Evolutionary conservation across 2,113 vertebrate species (phyloP).

Genomic region (Protomyctophum bolini): DNA sequence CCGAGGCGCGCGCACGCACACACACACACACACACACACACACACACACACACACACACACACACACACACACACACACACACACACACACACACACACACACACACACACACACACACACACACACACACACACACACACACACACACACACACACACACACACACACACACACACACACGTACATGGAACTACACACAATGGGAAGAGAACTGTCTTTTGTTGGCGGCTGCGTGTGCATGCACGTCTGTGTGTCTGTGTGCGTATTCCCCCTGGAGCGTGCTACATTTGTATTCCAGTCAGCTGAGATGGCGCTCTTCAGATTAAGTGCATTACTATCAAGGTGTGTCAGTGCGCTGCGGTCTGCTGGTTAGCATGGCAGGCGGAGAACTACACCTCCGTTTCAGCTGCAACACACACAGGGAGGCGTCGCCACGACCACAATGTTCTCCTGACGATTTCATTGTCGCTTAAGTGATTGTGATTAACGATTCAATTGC

Average conservation of each 20-base stretch:
- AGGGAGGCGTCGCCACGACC: too few species aligned
- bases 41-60: slow-evolving; percentile 10
- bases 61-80: not conserved
- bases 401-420: too few species aligned
- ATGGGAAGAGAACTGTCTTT: slow-evolving; percentile 30
- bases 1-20: slow-evolving; percentile 11
- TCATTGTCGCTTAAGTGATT: too few species aligned
- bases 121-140: not conserved
- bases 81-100: slow-evolving; percentile 7
- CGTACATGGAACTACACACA: not conserved
- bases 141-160: slow-evolving; percentile 12
- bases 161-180: not conserved
- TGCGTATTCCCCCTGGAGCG: slow-evolving; percentile 30
- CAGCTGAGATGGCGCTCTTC: slow-evolving; percentile 3
- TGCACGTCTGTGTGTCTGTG: too few species aligned
- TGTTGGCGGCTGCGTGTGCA: slow-evolving; percentile 20
- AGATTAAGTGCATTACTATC: slow-evolving; percentile 41
- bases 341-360: slow-evolving; percentile 15
- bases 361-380: not conserved
- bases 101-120: not conserved
- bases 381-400: not conserved
- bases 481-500: too few species aligned
- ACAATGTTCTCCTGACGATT: too few species aligned
- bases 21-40: not conserved
- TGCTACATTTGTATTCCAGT: slow-evolving; percentile 51